Evolutionary conservation across 2,797 vertebrate species (phyloP).

Genomic region (Anabacerthia variegaticeps): DNA sequence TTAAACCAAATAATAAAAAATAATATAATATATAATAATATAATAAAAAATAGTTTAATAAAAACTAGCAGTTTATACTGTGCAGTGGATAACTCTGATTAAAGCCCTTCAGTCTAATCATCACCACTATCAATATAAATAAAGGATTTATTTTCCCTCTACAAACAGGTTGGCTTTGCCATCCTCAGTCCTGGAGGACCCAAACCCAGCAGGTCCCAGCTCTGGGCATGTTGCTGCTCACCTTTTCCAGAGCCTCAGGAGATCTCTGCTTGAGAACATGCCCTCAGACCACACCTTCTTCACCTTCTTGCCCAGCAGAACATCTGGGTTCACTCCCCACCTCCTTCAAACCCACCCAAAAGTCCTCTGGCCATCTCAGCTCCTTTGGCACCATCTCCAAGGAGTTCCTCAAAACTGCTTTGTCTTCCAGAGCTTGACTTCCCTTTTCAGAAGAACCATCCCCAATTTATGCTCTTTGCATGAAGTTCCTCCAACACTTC

Average conservation of each 20-base stretch:
- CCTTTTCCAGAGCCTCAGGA: not conserved
- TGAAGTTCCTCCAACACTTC: not conserved
- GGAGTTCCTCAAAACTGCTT: not conserved
- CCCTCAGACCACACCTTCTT: not conserved
- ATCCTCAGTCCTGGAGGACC: not conserved
- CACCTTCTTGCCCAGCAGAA: not conserved
- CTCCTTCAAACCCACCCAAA: not conserved
- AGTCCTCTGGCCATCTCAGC: not conserved
- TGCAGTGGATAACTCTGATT: not conserved
- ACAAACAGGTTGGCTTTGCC: not conserved
- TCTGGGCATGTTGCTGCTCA: not conserved
- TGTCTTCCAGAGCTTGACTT: not conserved
- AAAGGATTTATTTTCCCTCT: fast-evolving
- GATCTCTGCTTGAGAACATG: not conserved
- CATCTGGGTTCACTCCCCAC: not conserved
- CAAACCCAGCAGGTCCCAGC: too few species aligned
- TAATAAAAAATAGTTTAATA: too few species aligned
- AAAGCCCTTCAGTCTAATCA: not conserved
- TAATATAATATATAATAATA: too few species aligned
- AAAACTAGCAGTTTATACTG: fast-evolving
- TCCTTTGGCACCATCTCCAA: not conserved
- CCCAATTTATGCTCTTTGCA: not conserved
- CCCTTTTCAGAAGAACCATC: not conserved
- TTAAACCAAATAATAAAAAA: too few species aligned
- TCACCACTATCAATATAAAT: fast-evolving